Evolutionary conservation across 2,888 invertebrate species (phyloP), one percentile per base, ranked within the genome.

Genomic region (Heteromyza rotundicornis): DNA sequence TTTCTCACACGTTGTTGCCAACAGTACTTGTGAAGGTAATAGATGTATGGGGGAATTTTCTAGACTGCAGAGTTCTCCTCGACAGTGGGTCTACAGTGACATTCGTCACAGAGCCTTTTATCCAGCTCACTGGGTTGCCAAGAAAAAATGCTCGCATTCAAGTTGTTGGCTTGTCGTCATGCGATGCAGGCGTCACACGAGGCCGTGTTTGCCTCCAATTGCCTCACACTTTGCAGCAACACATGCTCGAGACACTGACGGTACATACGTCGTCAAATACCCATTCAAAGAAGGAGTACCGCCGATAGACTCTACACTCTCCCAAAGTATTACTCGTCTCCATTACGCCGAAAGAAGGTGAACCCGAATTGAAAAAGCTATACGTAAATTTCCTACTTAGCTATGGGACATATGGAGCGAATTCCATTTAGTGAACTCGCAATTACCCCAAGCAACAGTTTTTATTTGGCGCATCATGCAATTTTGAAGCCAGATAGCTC

Each of bases 401-500:
- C 17, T 65, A 70, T 65, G 20, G 64, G 63, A 8, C 66, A 68
- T 17, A 66, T 68, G 66, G 55, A 52, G 22, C 32, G 40, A n/a
- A 24, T 67, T 19, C 20, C 51, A 1, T 10, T 50, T 5, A 8
- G 52, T 20, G 57, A 68, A 47, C 20, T 59, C 12, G 32, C 59
- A 14, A 55, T 57, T 8, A 57, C 23, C 2, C 49, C 35, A 17
- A 36, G 35, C 14, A 58, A 64, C 12, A 57, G 51, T 40, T 65
- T 63, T 52, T 70, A 68, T 23, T 50, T 67, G n/a, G 57, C 68
- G 12, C 65, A 70, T 32, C 68, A 70, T 54, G 64, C 66, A 1
- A 65, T 68, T 2, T 52, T 66, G 1, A 67, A 65, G 44, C 57
- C 66, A 2, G 63, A 62, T 12, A 67, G 65, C 54, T 58, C 61